Percentiles rank a stretch among this genome's conserved stretches.
These are phyloP conservation scores for Pandion haliaetus DNA, from an alignment of 2,113 vertebrate species.

Conservation along the genomic window DNA sequence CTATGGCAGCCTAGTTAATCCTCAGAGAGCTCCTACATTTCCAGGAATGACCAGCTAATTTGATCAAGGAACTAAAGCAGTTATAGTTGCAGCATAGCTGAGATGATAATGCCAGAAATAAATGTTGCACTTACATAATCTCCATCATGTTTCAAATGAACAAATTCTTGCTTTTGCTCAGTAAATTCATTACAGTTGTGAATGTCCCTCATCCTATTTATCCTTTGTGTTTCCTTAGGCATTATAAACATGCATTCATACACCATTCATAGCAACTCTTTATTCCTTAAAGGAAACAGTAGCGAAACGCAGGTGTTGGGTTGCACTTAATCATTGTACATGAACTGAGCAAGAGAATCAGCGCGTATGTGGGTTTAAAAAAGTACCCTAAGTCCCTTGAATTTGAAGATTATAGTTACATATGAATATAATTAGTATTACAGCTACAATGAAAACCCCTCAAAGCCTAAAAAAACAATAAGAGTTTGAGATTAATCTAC, in stretches of 20 bases:
- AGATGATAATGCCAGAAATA: background rate
- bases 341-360: background rate
- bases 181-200: background rate
- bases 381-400: background rate
- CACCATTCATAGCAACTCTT: background rate
- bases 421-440: background rate
- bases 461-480: background rate
- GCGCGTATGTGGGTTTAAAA: background rate
- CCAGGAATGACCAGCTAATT: background rate
- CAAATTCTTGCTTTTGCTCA: background rate
- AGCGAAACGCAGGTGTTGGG: background rate
- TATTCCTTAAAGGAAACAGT: background rate
- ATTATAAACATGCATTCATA: background rate
- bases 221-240: background rate
- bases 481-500: background rate
- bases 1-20: background rate
- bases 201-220: background rate
- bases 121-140: background rate
- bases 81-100: background rate
- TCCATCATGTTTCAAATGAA: background rate
- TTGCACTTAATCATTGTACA: background rate
- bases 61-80: background rate
- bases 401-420: background rate
- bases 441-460: background rate
- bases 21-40: background rate